Conservation (phyloP, 1,140 invertebrate species). For the Phocides pigmalion region DNA sequence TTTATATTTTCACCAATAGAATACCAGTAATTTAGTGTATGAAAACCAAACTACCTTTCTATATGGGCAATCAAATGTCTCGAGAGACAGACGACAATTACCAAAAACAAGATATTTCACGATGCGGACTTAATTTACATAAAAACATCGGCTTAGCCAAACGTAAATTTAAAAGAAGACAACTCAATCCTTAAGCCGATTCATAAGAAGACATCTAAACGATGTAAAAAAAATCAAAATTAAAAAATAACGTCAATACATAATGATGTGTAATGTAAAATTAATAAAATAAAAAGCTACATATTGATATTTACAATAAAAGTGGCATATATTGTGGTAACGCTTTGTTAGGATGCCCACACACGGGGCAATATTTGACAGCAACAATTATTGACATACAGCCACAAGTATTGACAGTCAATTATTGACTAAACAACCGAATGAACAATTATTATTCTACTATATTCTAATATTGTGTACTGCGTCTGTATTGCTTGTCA, state of each 20-base stretch:
- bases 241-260: constrained; percentile 45
- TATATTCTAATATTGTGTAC: too few relatives aligned
- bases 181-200: constrained; percentile 65
- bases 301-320: constrained; percentile 68
- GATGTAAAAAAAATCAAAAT: constrained; percentile 55
- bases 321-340: constrained; percentile 54
- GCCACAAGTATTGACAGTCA: not conserved
- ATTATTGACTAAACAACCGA: constrained; percentile 25
- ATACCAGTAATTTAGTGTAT: not conserved
- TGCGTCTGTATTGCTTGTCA: too few relatives aligned
- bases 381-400: not conserved
- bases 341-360: constrained; percentile 37
- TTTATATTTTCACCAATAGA: not conserved
- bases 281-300: constrained; percentile 55
- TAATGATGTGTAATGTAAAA: constrained; percentile 54
- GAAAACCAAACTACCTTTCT: not conserved
- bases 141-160: constrained; percentile 63
- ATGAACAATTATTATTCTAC: too few relatives aligned
- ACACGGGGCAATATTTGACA: not conserved
- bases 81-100: not conserved
- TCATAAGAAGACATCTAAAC: constrained; percentile 58
- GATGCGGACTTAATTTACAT: constrained; percentile 38
- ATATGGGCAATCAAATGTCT: not conserved
- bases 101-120: constrained; percentile 27
- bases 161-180: constrained; percentile 52